A percentile compares a stretch with the other conserved stretches of the same genome.
Conservation (phyloP, 53 echinoderm and acorn worm species). For the Temnopleurus reevesii region DNA sequence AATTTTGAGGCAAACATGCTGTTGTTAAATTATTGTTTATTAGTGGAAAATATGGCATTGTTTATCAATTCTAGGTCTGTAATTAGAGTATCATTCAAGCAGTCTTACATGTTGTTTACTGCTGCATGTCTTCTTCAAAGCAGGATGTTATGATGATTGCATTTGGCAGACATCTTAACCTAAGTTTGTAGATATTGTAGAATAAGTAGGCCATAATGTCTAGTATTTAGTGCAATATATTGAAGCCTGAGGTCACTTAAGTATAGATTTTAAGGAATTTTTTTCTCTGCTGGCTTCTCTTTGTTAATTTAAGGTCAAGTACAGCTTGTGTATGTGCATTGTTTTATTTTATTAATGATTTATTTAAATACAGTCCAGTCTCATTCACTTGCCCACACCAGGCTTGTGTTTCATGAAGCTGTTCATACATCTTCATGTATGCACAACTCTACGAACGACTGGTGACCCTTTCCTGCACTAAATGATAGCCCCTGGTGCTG, state of each 20-base stretch:
- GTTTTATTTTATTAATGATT: background rate
- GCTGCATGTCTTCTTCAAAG: background rate
- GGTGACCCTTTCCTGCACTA: too few species aligned
- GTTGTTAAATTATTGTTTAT: too few species aligned
- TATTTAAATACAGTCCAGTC: too few species aligned
- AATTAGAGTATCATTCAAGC: background rate
- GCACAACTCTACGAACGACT: too few species aligned
- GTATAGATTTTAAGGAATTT: background rate
- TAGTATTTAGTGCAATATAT: slow-evolving; percentile 28
- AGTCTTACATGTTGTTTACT: background rate
- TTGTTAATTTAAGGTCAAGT: background rate
- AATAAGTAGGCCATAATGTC: background rate
- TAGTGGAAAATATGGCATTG: too few species aligned
- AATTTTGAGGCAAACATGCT: too few species aligned
- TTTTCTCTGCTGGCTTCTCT: background rate
- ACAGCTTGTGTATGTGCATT: background rate
- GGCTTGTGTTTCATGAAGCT: too few species aligned
- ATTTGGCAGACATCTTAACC: background rate
- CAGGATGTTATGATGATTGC: background rate
- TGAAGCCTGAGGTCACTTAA: background rate
- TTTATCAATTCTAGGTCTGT: background rate
- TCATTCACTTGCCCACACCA: too few species aligned
- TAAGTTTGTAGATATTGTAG: background rate
- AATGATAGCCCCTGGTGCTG: too few species aligned
- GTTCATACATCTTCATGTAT: too few species aligned